Evolutionary conservation across 92 coral and sea anemone species (phyloP).

Genomic region (Hydrozoanthus gracilis): DNA sequence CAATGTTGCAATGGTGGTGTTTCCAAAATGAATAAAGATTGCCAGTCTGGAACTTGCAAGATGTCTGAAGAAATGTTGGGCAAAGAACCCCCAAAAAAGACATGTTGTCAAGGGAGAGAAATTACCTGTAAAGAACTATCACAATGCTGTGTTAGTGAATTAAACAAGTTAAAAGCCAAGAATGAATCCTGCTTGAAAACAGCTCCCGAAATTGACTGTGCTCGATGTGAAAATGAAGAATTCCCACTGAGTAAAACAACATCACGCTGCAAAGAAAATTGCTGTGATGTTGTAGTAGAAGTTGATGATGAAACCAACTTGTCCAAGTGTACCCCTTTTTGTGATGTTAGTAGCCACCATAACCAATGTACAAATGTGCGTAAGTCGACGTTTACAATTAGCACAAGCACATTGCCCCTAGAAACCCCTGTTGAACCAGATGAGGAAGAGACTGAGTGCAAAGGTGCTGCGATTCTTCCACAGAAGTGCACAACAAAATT

Average conservation of each 20-base stretch:
- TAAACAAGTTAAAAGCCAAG: background rate
- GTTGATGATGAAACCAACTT: background rate
- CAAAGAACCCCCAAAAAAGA: background rate
- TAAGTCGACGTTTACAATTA: slow-evolving; percentile 31
- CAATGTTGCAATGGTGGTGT: background rate
- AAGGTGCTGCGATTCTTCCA: slow-evolving; percentile 4
- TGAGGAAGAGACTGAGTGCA: background rate
- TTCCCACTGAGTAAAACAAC: background rate
- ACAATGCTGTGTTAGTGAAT: slow-evolving; percentile 1
- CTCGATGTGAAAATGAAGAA: slow-evolving; percentile 1
- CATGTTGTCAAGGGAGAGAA: background rate
- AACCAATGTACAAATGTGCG: background rate
- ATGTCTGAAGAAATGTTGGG: background rate
- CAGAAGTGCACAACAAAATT: slow-evolving; percentile 82
- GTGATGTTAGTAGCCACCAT: slow-evolving; percentile 2
- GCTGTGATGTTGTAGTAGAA: background rate
- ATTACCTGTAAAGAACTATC: background rate
- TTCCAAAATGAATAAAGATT: background rate
- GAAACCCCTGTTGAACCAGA: background rate
- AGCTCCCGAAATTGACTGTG: background rate
- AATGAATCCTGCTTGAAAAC: background rate
- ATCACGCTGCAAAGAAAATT: background rate
- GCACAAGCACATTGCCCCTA: slow-evolving; percentile 26
- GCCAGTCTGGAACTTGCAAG: background rate
- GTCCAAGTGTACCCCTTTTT: background rate